These are phyloP conservation scores for Mesoligia furuncula DNA, from an alignment of 2,888 invertebrate genomes.

Conservation along the genomic window DNA sequence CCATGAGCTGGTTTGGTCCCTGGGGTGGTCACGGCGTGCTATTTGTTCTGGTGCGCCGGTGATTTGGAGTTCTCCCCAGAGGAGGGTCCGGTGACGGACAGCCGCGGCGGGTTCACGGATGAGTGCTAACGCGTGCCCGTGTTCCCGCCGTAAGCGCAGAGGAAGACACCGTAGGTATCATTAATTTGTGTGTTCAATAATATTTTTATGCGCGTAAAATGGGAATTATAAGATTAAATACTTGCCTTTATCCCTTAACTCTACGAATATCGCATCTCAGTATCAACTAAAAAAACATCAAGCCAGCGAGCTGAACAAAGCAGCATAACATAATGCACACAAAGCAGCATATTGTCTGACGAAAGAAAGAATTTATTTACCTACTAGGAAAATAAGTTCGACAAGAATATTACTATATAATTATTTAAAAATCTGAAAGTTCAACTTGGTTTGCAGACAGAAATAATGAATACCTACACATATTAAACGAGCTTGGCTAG, in stretches of 20 bases:
- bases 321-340: no score
- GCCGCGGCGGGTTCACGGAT: no score
- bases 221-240: background rate
- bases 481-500: background rate
- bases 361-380: background rate
- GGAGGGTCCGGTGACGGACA: no score
- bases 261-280: background rate
- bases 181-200: background rate
- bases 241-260: background rate
- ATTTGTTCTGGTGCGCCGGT: no score
- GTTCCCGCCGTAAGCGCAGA: no score
- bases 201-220: background rate
- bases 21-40: no score
- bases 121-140: no score
- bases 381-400: background rate
- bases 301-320: background rate
- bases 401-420: background rate
- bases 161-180: background rate
- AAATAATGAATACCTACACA: slow-evolving; percentile 19
- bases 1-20: no score
- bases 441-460: background rate
- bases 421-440: background rate
- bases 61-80: no score
- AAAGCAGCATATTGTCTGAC: background rate
- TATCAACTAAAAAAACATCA: background rate